Base-by-base conservation (phyloP, 1,140 invertebrate species). In the Drosophila sechellia region DNA sequence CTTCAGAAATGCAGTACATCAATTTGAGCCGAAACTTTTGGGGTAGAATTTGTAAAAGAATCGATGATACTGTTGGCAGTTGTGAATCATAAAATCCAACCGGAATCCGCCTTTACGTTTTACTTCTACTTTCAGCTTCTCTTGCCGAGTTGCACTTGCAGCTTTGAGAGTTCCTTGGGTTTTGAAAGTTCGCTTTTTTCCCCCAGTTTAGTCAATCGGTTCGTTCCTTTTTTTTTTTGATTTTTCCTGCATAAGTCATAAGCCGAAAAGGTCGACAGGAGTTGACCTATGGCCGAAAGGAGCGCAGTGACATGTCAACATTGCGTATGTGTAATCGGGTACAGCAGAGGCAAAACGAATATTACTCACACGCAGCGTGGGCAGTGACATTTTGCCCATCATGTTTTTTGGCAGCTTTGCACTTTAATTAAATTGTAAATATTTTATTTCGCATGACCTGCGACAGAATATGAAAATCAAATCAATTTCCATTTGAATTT, bases 401-500 rank as follows among this genome's bases (percentile, higher is more conserved):
- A 59, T 81, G 65, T 85, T 76, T 63, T 70, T 78, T 57, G 69
- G 56, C 78, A 85, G 79, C 72, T 87, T 71, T 86, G 69, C 68
- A 65, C 83, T 87, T 86, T 86, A 86, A 86, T 86, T 86, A 87
- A 86, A 87, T 87, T 85, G 78, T 71, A 85, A 87, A 87, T 87
- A 86, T 87, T 85, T 86, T 64, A 64, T 76, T 54, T 35, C 37
- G 48, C 42, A 53, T 22, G 31, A 13, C 10, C n/a, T 11, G 39
- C 15, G 13, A 12, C 42, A 2, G 34, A 52, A 53, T 66, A 70
- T 70, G 65, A 48, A 57, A 71, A 71, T 70, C 63, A 57, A 70
- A 69, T 70, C 49, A 69, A 55, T 71, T 57, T 70, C 52, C 35
- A 71, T 70, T 71, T 49, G 53, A 71, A 57, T 57, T 71, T 70